phyloP scores from a whole-genome alignment of 2,113 vertebrate genomes.

The Micronycteris hirsuta region DNA sequence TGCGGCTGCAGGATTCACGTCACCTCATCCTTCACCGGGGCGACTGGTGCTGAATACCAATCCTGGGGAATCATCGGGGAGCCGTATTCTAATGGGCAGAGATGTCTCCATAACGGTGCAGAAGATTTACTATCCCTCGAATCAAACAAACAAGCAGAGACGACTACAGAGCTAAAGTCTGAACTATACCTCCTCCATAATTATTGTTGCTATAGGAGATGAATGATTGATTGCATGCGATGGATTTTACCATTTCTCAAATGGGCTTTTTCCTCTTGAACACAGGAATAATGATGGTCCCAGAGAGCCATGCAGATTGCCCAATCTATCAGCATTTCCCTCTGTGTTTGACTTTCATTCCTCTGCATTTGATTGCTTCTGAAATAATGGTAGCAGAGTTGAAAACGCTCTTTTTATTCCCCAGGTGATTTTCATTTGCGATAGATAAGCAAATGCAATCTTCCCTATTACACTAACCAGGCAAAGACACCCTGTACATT shows the following conservation, averaged over 20 bases:
- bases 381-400: constrained; percentile 52
- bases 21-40: not conserved
- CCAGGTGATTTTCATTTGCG: constrained; percentile 63
- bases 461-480: constrained; percentile 49
- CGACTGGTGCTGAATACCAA: not conserved
- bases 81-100: not conserved
- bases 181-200: constrained; percentile 11
- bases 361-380: constrained; percentile 56
- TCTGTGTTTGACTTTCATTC: constrained; percentile 64
- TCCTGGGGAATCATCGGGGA: not conserved
- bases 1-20: not conserved
- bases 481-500: constrained; percentile 18
- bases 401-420: constrained; percentile 47
- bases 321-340: constrained; percentile 58
- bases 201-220: constrained; percentile 23
- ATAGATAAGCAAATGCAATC: constrained; percentile 69
- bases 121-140: not conserved
- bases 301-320: constrained; percentile 45
- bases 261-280: constrained; percentile 45
- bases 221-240: constrained; percentile 30
- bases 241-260: constrained; percentile 37
- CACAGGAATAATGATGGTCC: constrained; percentile 59
- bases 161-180: not conserved
- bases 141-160: not conserved
- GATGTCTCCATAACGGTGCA: not conserved